phyloP scores from a whole-genome alignment of 2,113 vertebrate genomes.

The Andinoacara biseriatus region DNA sequence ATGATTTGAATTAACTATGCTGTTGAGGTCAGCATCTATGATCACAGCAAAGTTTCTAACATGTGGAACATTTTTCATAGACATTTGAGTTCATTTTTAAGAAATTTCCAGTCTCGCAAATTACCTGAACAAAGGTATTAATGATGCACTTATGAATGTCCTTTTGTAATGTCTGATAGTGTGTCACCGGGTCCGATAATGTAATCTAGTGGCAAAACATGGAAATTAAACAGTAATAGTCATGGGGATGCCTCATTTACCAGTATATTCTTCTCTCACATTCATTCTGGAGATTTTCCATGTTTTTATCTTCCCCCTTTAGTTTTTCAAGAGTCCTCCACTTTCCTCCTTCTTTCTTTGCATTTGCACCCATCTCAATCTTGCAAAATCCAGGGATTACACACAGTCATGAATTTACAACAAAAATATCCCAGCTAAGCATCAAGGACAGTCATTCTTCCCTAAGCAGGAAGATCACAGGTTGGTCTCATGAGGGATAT shows the following conservation, averaged over 20 bases:
- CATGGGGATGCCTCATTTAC: neutral
- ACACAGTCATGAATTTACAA: conserved; percentile 74
- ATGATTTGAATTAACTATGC: neutral
- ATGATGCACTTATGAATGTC: neutral
- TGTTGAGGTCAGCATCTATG: neutral
- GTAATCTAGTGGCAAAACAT: neutral
- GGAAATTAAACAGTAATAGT: neutral
- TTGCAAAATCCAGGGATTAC: conserved; percentile 50
- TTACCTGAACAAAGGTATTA: neutral
- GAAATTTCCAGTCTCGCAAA: neutral
- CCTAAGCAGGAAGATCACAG: conserved; percentile 37
- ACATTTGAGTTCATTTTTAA: neutral
- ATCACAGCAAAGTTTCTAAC: neutral
- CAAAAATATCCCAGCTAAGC: conserved; percentile 57
- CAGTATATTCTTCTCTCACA: neutral
- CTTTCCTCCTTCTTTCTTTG: neutral
- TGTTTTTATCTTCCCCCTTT: no score
- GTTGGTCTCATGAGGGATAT: conserved; percentile 5
- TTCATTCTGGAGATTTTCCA: neutral
- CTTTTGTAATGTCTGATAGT: neutral
- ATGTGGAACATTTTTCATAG: neutral
- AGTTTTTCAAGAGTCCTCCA: neutral
- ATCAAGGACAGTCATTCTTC: conserved; percentile 34
- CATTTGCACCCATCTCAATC: neutral
- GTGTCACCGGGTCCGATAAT: neutral